These are phyloP conservation scores for western clawed frog (Xenopus tropicalis) DNA, from an alignment of 2,113 vertebrate genomes.

Conservation along the genomic window DNA sequence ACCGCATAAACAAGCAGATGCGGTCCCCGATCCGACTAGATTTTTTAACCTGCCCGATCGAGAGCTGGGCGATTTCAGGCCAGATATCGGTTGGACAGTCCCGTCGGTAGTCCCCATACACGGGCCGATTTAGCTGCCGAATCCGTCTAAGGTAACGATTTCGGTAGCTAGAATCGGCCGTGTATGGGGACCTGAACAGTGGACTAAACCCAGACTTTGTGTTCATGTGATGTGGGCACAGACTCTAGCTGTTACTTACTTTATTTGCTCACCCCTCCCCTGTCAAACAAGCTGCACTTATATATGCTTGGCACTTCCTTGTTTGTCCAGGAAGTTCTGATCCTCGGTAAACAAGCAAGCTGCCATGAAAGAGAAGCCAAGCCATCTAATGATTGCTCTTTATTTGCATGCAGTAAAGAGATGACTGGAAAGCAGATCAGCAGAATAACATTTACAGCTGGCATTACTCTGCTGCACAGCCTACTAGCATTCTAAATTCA, in stretches of 20 bases:
- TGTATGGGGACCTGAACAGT: too few relatives aligned
- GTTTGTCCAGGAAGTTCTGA: constrained; percentile 8
- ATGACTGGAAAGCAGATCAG: background rate
- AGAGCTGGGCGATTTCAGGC: too few relatives aligned
- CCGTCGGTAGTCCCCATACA: too few relatives aligned
- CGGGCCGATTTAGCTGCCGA: too few relatives aligned
- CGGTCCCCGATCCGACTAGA: too few relatives aligned
- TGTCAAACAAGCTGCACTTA: constrained; percentile 5
- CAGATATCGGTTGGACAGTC: too few relatives aligned
- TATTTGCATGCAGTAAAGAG: background rate
- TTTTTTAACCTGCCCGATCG: too few relatives aligned
- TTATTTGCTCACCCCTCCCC: constrained; percentile 17
- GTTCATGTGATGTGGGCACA: constrained; percentile 3
- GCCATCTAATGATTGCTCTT: background rate
- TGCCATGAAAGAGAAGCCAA: background rate
- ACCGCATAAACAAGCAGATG: too few relatives aligned
- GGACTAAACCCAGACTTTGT: too few relatives aligned
- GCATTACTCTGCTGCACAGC: background rate
- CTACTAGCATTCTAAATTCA: too few relatives aligned
- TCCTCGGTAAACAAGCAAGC: background rate
- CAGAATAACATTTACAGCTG: background rate
- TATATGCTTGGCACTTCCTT: constrained; percentile 5
- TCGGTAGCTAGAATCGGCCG: too few relatives aligned
- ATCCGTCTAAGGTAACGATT: too few relatives aligned
- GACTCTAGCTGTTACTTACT: constrained; percentile 3